Conservation (phyloP, 2,888 invertebrate species). For the Tinea pellionella region DNA sequence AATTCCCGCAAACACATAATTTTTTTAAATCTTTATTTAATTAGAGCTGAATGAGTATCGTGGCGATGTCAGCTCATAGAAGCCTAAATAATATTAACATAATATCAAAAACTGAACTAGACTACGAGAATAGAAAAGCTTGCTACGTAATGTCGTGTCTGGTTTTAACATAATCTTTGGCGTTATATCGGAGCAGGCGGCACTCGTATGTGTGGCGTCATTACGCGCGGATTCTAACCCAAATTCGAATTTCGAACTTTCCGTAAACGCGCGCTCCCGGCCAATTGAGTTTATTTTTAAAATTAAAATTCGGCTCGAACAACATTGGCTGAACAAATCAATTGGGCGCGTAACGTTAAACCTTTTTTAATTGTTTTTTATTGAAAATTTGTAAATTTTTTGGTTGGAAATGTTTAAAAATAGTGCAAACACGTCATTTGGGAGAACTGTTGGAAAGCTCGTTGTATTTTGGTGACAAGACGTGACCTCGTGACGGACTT, state of each 20-base stretch:
- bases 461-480: constrained; percentile 46
- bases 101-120: no score
- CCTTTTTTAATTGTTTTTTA: not conserved
- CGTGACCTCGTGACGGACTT: constrained; percentile 24
- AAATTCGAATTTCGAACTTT: constrained; percentile 59
- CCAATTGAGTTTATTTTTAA: constrained; percentile 49
- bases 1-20: no score
- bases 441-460: constrained; percentile 29
- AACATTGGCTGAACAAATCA: not conserved
- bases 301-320: constrained; percentile 32
- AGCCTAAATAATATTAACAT: no score
- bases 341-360: not conserved
- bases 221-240: constrained; percentile 63
- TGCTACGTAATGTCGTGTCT: no score
- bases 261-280: constrained; percentile 49
- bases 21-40: no score
- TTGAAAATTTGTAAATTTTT: not conserved
- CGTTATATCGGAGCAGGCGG: constrained; percentile 18
- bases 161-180: constrained; percentile 33
- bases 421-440: constrained; percentile 29
- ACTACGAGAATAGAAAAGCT: no score
- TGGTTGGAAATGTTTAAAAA: constrained; percentile 27
- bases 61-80: no score
- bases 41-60: no score
- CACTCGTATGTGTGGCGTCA: constrained; percentile 6